Percentiles rank a stretch among this genome's conserved stretches.
These are phyloP conservation scores for Percina caprodes DNA, from an alignment of 2,113 vertebrate genomes.

Conservation along the genomic window DNA sequence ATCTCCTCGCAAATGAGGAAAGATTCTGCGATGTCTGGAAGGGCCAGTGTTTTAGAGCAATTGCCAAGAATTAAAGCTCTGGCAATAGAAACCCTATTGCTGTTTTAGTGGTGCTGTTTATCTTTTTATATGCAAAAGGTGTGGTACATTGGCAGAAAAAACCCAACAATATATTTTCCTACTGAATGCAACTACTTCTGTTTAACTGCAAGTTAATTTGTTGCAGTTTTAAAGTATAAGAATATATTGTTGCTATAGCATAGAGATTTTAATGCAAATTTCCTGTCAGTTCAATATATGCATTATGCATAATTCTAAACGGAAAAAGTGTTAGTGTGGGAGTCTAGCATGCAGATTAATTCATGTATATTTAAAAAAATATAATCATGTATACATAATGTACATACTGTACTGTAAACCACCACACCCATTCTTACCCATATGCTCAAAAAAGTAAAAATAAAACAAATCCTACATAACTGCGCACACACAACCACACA, in stretches of 20 bases:
- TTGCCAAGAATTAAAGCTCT: constrained; percentile 42
- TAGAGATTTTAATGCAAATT: constrained; percentile 38
- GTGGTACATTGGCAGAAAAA: constrained; percentile 20
- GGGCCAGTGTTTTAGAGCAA: constrained; percentile 32
- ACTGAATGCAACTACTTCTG: background rate
- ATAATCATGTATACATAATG: constrained; percentile 33
- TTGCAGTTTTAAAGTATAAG: constrained; percentile 10
- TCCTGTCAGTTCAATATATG: background rate
- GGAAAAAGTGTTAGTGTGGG: constrained; percentile 24
- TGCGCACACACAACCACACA: constrained; percentile 10
- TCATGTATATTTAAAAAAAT: constrained; percentile 23
- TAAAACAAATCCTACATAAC: constrained; percentile 38
- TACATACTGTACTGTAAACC: constrained; percentile 25
- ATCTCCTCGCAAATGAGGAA: constrained; percentile 65
- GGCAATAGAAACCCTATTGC: constrained; percentile 21
- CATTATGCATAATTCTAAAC: background rate
- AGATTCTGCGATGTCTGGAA: constrained; percentile 36
- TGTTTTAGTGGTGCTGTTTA: constrained; percentile 26
- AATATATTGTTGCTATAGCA: background rate
- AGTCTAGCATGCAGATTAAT: constrained; percentile 30
- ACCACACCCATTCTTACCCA: constrained; percentile 19
- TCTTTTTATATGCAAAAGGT: constrained; percentile 22
- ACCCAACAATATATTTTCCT: background rate
- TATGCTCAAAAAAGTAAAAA: constrained; percentile 13
- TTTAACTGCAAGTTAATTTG: background rate